Evolutionary conservation across 2,113 vertebrate genomes (phyloP).

Genomic region (Fregata magnificens): DNA sequence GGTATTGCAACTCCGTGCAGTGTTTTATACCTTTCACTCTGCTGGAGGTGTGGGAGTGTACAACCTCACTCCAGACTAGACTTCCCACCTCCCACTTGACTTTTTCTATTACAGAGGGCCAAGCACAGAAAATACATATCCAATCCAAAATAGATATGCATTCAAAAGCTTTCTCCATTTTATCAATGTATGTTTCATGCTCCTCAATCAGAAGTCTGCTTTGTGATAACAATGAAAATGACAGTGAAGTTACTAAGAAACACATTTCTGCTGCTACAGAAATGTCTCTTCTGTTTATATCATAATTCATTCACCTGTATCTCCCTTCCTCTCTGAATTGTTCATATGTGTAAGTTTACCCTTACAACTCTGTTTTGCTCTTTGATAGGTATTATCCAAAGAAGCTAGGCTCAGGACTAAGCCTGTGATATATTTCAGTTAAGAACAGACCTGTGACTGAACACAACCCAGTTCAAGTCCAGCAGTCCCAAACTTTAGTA

Average conservation of each 20-base stretch:
- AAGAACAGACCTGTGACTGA: not conserved
- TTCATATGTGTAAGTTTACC: not conserved
- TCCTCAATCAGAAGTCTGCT: not conserved
- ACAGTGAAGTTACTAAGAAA: not conserved
- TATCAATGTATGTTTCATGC: not conserved
- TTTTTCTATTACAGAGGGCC: not conserved
- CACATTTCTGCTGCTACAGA: not conserved
- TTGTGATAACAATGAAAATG: not conserved
- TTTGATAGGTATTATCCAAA: not conserved
- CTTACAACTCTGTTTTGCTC: not conserved
- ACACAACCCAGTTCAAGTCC: not conserved
- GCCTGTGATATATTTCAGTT: not conserved
- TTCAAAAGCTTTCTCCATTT: not conserved
- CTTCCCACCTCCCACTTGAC: not conserved
- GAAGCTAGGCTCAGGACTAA: not conserved
- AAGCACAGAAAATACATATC: not conserved
- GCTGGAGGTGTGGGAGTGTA: accelerated
- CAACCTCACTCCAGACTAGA: not conserved
- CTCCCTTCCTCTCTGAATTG: not conserved
- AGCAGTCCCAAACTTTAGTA: not conserved
- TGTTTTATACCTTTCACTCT: not conserved
- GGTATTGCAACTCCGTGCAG: accelerated
- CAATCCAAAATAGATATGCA: not conserved
- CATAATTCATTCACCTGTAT: not conserved
- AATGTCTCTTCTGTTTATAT: not conserved